Evolutionary conservation across 2,888 invertebrate species (phyloP), one percentile per base, ranked within the genome.

Genomic region (Zygothrica quintamaculata): DNA sequence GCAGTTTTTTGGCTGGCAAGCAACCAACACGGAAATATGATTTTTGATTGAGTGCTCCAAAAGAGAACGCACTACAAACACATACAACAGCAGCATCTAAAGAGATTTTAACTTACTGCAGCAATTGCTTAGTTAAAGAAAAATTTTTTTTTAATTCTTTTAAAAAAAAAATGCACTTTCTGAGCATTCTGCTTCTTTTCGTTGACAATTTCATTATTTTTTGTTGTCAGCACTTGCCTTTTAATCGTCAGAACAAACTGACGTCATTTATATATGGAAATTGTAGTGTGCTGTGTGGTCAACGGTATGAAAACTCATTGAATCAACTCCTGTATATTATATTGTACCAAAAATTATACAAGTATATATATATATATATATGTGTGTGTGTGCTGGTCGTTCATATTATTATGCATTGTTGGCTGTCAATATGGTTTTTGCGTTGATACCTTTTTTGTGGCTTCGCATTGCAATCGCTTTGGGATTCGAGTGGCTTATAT

Each of bases 31-130:
- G 74, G 79, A 79, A 75, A 82, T 84, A 69, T 87, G 80, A 87
- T 79, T 84, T 84, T 82, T 87, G 84, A 87, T 84, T 85, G 86
- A 87, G 87, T 85, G 70, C 50, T 40, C 57, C 29, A n/a, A n/a
- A 8, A 26, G 26, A 6, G 26, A 26, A 26, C 5, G 26, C 26
- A 26, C 5, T 6, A 72, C 42, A 42, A 50, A 46, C 39, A 65
- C 56, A 36, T 61, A 64, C 36, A 43, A 29, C 31, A 47, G 36
- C 43, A n/a, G 26, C 12, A 29, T 9, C 31, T 31, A 31, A 31
- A n/a, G 9, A 31, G 9, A n/a, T n/a, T n/a, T n/a, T n/a, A 8
- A 8, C 3, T 9, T 31, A 2, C 34, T 34, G 12, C 6, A 34
- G 5, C 29, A 8, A 29, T 5, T 9, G 29, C 44, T 31, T 33